Conservation (phyloP, 2,888 invertebrate species). For the Amblyteles armatorius region DNA sequence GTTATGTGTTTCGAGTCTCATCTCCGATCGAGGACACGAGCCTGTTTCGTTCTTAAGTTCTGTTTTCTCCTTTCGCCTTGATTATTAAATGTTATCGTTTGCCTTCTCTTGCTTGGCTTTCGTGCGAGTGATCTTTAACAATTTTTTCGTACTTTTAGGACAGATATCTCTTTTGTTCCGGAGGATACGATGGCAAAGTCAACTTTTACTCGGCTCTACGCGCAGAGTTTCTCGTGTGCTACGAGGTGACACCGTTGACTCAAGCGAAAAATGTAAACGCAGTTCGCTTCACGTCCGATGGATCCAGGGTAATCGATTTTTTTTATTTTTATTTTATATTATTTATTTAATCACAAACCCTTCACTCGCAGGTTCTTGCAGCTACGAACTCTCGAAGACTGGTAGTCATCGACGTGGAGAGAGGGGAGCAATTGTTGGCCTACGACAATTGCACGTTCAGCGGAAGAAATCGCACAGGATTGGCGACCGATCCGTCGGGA, state of each 20-base stretch:
- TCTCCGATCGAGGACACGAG: not conserved
- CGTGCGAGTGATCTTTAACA: not conserved
- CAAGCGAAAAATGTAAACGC: constrained; percentile 84
- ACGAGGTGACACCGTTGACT: constrained; percentile 83
- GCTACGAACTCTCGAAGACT: constrained; percentile 84
- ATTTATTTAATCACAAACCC: not conserved
- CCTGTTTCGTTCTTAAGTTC: not conserved
- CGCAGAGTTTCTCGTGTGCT: constrained; percentile 84
- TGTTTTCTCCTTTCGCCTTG: not conserved
- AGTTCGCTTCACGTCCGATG: constrained; percentile 85
- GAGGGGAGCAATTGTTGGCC: constrained; percentile 84
- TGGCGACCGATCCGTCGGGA: constrained; percentile 84
- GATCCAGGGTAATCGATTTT: constrained; percentile 78
- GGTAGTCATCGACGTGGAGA: constrained; percentile 85
- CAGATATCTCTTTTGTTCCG: constrained; percentile 85
- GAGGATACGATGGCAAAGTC: constrained; percentile 85
- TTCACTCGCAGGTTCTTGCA: constrained; percentile 82
- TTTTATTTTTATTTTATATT: not conserved
- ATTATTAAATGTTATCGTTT: not conserved
- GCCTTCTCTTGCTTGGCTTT: not conserved
- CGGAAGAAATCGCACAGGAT: constrained; percentile 84
- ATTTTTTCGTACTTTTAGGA: constrained; percentile 78
- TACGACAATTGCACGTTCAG: constrained; percentile 85
- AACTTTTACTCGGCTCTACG: constrained; percentile 84
- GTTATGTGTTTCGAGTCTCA: not conserved